These are phyloP conservation scores for Hippocampus zosterae DNA, from an alignment of 2,113 vertebrate genomes.

Conservation along the genomic window DNA sequence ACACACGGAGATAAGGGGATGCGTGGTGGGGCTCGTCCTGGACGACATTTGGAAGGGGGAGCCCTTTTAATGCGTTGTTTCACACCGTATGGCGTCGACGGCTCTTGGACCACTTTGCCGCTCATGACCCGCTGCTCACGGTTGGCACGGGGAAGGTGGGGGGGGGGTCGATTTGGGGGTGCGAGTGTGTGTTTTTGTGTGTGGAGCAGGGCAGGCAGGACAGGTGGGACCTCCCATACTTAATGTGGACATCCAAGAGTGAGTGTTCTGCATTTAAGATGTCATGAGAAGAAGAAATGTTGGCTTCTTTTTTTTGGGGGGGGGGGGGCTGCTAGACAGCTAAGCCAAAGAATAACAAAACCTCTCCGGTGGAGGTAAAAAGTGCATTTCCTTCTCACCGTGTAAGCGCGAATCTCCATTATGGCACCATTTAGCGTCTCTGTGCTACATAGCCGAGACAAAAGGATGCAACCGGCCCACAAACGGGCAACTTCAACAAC, in stretches of 20 bases:
- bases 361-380: not conserved
- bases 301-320: not conserved
- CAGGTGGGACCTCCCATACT: slow-evolving; percentile 68
- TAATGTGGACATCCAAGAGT: slow-evolving; percentile 52
- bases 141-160: slow-evolving; percentile 3
- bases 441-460: slow-evolving; percentile 37
- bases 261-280: slow-evolving; percentile 6
- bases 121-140: slow-evolving; percentile 45
- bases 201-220: slow-evolving; percentile 21
- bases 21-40: slow-evolving; percentile 44
- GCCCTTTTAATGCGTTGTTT: slow-evolving; percentile 69
- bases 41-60: slow-evolving; percentile 61
- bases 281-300: not conserved
- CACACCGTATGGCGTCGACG: slow-evolving; percentile 63
- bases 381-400: not conserved
- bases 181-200: too few relatives aligned
- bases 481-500: slow-evolving; percentile 70
- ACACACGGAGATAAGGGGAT: slow-evolving; percentile 51
- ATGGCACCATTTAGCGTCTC: slow-evolving; percentile 35
- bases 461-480: slow-evolving; percentile 53
- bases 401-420: slow-evolving; percentile 17
- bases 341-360: not conserved
- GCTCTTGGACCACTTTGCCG: slow-evolving; percentile 58
- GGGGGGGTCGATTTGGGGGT: too few relatives aligned
- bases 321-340: not conserved